These are phyloP conservation scores for Psix sp. DNA, from an alignment of 1,140 invertebrate genomes.

Conservation along the genomic window DNA sequence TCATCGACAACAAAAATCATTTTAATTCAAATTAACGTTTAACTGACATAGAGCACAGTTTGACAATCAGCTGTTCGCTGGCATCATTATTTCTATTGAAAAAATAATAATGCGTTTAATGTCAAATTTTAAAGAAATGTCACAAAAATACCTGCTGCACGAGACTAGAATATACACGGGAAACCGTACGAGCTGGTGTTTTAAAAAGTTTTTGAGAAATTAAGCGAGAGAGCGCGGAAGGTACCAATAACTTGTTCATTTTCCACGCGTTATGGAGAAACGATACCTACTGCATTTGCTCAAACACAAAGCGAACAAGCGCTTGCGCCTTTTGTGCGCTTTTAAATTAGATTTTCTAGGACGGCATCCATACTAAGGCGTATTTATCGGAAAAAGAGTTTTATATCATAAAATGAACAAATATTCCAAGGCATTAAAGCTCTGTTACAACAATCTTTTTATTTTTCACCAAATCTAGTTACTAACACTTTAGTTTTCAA, in stretches of 20 bases:
- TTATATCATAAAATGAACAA: background rate
- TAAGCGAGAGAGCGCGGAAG: slow-evolving; percentile 32
- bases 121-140: slow-evolving; percentile 10
- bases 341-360: slow-evolving; percentile 15
- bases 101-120: background rate
- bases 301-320: slow-evolving; percentile 13
- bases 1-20: too few species aligned
- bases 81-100: background rate
- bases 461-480: background rate
- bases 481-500: background rate
- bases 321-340: slow-evolving; percentile 33
- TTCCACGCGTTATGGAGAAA: slow-evolving; percentile 32
- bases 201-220: slow-evolving; percentile 50
- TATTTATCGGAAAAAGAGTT: slow-evolving; percentile 11
- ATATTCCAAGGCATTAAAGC: too few species aligned
- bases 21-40: background rate
- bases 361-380: background rate
- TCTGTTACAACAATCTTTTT: too few species aligned
- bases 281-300: slow-evolving; percentile 26
- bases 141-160: slow-evolving; percentile 40
- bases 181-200: slow-evolving; percentile 29
- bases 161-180: slow-evolving; percentile 27
- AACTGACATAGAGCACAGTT: too few species aligned
- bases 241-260: slow-evolving; percentile 41
- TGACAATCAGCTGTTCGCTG: slow-evolving; percentile 33